Base-by-base conservation (phyloP, 2,888 invertebrate genomes). In the Nomada goodeniana region DNA sequence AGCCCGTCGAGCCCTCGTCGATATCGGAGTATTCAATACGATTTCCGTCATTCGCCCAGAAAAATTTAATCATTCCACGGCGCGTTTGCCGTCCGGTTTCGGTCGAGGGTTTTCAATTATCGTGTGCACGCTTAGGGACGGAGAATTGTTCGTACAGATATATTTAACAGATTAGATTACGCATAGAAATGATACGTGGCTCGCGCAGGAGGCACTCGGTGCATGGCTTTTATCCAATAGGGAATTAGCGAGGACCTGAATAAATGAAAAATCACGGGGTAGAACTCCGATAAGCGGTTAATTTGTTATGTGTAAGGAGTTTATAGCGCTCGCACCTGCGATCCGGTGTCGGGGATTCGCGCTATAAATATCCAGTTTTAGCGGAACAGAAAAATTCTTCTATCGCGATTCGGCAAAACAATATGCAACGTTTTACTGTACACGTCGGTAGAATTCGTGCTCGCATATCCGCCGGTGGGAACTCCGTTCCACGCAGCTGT, bases 291-390 rank as follows among this genome's bases (percentile, higher is more conserved):
- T 42, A 4, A 42, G 42, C 18, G 42, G 42, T 10, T 53, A 67
- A 53, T 67, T 67, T 67, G 20, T 26, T 36, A 36, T 18, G 53
- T 20, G 53, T 36, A 67, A 36, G 23, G 53, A 53, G 20, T 68
- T 55, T 29, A 53, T 36, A 67, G 53, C 36, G 20, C 52, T 20
- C 36, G 36, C 36, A 7, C 36, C 36, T 36, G 7, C 36, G 36
- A 36, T 7, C 36, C 36, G 36, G 1, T 36, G 36, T 7, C 11
- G 67, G 13, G 10, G 20, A 23, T 53, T 23, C 53, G 29, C 9
- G 42, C 53, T 42, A 20, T 55, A 23, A 42, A 23, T 29, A 23
- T 23, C 9, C 10, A 15, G 55, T 18, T 15, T 15, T 36, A 18
- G 18, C 29, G 23, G 23, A 68, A 68, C 42, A 55, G 53, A 59